A percentile compares a stretch with the other conserved stretches of the same genome.
These are phyloP conservation scores for Astyanax mexicanus DNA, from an alignment of 2,797 vertebrate genomes.

Conservation along the genomic window DNA sequence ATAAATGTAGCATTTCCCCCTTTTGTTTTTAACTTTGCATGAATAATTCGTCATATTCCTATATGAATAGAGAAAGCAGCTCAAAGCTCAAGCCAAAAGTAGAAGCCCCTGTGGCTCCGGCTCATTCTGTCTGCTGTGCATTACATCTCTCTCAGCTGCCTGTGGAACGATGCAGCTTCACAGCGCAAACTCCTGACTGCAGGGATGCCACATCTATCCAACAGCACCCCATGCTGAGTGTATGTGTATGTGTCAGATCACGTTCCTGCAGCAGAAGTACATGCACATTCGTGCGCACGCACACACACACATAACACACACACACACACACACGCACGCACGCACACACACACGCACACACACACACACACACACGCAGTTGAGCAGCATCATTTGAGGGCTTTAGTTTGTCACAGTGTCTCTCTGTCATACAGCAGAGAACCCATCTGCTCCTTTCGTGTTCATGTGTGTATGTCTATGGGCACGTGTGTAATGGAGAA, in stretches of 20 bases:
- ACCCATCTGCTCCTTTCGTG: conserved; percentile 41
- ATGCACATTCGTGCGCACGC: neutral
- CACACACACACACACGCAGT: conserved; percentile 8
- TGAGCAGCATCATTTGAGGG: conserved; percentile 32
- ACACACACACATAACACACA: conserved; percentile 26
- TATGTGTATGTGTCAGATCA: conserved; percentile 11
- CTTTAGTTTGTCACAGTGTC: conserved; percentile 41
- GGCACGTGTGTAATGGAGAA: neutral
- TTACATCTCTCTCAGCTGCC: neutral
- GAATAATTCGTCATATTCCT: neutral
- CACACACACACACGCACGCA: conserved; percentile 8
- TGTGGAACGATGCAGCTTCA: neutral
- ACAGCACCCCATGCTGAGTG: conserved; percentile 8
- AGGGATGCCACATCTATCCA: conserved; percentile 4
- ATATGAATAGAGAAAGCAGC: neutral
- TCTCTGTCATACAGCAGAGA: conserved; percentile 36
- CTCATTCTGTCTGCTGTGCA: neutral
- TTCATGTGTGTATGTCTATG: conserved; percentile 10
- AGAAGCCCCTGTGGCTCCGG: neutral
- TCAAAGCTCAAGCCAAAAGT: neutral
- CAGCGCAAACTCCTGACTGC: conserved; percentile 10
- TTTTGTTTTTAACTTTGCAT: no score
- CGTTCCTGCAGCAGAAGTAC: conserved; percentile 9
- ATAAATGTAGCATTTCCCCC: no score
- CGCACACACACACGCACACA: conserved; percentile 22